phyloP scores from a whole-genome alignment of 2,888 invertebrate genomes.

The Aleiodes alternator region DNA sequence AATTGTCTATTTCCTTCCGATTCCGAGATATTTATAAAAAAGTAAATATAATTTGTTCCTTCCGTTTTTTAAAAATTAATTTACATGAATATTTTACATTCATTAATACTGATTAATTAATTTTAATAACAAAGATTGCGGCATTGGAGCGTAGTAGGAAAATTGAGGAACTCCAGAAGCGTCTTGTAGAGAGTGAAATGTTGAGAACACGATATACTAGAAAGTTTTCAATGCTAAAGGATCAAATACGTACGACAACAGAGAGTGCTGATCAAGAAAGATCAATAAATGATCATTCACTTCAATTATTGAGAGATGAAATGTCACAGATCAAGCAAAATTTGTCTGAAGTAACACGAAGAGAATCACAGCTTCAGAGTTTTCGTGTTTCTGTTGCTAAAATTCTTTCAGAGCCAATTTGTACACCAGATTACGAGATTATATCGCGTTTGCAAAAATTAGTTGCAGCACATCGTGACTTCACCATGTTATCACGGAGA shows the following conservation, averaged over 20 bases:
- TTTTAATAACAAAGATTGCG: constrained; percentile 80
- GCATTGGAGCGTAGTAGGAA: constrained; percentile 89
- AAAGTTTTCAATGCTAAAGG: constrained; percentile 84
- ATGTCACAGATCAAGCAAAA: constrained; percentile 84
- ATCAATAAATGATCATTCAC: constrained; percentile 82
- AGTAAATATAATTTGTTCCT: no score
- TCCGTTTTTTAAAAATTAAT: no score
- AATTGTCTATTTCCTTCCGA: not conserved
- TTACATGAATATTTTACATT: not conserved
- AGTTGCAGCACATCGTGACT: constrained; percentile 91
- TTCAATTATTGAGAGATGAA: constrained; percentile 85
- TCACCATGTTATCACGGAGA: constrained; percentile 87
- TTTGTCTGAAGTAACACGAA: constrained; percentile 82
- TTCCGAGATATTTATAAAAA: no score
- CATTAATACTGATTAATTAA: not conserved
- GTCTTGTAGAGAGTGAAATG: constrained; percentile 87
- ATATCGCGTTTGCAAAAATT: constrained; percentile 88
- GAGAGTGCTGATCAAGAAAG: constrained; percentile 84
- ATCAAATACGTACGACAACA: constrained; percentile 82
- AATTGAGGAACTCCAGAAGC: constrained; percentile 89
- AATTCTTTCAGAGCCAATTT: constrained; percentile 83
- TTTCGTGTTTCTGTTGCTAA: constrained; percentile 86
- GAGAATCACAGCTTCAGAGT: constrained; percentile 87
- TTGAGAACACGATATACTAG: constrained; percentile 85
- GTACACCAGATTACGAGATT: constrained; percentile 86